A percentile compares a stretch with the other conserved stretches of the same genome.
These are phyloP conservation scores for Lagopus muta DNA, from an alignment of 2,113 vertebrate genomes.

Conservation along the genomic window DNA sequence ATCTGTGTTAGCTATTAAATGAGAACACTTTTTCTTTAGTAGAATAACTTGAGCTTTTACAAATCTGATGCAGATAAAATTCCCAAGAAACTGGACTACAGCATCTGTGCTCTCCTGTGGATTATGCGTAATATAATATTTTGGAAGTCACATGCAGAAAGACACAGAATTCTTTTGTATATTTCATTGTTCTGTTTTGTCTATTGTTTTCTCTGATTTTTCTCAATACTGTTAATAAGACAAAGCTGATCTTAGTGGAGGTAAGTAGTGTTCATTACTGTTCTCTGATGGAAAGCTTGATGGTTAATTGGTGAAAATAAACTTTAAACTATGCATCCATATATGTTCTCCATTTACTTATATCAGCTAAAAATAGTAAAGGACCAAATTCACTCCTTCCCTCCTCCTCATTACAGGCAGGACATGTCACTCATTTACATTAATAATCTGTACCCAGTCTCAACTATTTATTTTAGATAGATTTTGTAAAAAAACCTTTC, in stretches of 20 bases:
- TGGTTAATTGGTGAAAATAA: background rate
- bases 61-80: slow-evolving; percentile 19
- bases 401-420: no score
- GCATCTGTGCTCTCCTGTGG: background rate
- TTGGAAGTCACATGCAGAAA: background rate
- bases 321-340: background rate
- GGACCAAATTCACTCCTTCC: no score
- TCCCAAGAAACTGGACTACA: background rate
- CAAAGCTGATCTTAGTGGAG: background rate
- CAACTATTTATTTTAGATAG: background rate
- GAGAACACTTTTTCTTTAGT: background rate
- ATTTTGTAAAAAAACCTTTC: background rate
- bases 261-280: background rate
- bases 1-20: slow-evolving; percentile 21
- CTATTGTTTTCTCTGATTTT: background rate
- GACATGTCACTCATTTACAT: background rate
- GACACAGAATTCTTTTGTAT: background rate
- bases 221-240: background rate
- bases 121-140: background rate
- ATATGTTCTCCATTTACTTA: background rate
- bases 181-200: background rate
- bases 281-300: background rate
- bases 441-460: background rate
- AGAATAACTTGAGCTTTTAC: background rate
- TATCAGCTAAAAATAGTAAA: background rate